phyloP scores from a whole-genome alignment of 2,888 invertebrate genomes.

The Platycheirus albimanus region DNA sequence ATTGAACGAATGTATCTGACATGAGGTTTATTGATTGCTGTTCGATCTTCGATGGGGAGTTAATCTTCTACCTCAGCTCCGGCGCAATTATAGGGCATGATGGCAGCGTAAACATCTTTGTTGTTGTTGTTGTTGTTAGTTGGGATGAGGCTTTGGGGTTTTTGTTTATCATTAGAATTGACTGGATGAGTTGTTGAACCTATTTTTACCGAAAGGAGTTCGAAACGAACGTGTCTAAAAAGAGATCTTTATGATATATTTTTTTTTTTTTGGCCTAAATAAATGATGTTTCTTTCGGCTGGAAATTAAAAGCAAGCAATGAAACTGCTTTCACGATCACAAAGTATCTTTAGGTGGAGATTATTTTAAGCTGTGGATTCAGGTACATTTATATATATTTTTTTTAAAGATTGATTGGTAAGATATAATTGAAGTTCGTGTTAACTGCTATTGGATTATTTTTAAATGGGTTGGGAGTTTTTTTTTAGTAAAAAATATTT shows the following conservation, averaged over 20 bases:
- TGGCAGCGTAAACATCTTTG: no score
- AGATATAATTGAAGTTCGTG: neutral
- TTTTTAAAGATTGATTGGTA: neutral
- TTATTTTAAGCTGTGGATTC: neutral
- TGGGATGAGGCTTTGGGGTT: neutral
- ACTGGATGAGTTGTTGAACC: neutral
- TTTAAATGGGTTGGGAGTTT: no score
- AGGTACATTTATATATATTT: neutral
- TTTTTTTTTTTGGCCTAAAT: neutral
- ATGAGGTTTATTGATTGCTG: conserved; percentile 9
- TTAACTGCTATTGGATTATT: neutral
- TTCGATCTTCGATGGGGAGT: conserved; percentile 12
- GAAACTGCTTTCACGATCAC: conserved; percentile 19
- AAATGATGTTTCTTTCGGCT: conserved; percentile 11
- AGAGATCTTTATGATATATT: neutral
- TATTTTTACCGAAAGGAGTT: neutral
- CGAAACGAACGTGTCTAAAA: no score
- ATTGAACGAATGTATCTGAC: neutral
- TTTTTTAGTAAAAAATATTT: no score
- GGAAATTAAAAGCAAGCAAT: conserved; percentile 20
- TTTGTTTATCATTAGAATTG: neutral
- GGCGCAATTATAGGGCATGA: conserved; percentile 30
- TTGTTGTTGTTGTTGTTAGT: neutral
- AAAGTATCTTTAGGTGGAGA: neutral
- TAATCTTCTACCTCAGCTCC: neutral